A percentile compares a stretch with the other conserved stretches of the same genome.
Evolutionary conservation across 2,113 vertebrate genomes (phyloP).

Genomic region (Leptodactylus fuscus): DNA sequence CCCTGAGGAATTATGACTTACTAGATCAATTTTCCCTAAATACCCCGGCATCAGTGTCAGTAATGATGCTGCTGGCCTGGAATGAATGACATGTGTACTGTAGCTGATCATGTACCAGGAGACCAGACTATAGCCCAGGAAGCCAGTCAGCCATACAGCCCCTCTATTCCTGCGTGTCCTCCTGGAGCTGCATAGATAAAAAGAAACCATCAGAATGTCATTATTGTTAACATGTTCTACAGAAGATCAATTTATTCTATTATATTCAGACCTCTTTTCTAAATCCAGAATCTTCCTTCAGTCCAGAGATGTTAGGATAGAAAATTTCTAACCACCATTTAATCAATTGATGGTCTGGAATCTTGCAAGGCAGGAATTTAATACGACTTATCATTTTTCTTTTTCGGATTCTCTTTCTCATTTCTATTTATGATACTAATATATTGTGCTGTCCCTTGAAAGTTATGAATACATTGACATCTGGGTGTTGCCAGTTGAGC

Average conservation of each 20-base stretch:
- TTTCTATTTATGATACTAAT: too few relatives aligned
- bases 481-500: too few relatives aligned
- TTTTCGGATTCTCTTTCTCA: too few relatives aligned
- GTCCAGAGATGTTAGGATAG: not conserved
- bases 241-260: not conserved
- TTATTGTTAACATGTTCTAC: not conserved
- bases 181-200: not conserved
- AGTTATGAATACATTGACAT: too few relatives aligned
- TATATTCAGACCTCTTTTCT: not conserved
- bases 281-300: not conserved
- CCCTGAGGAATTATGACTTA: not conserved
- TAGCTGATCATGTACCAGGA: constrained; percentile 12
- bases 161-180: not conserved
- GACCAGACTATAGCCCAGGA: not conserved
- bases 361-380: too few relatives aligned
- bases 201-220: not conserved
- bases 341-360: not conserved
- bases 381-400: too few relatives aligned
- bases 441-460: too few relatives aligned
- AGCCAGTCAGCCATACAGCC: not conserved
- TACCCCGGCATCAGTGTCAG: not conserved
- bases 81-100: constrained; percentile 21
- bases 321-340: not conserved
- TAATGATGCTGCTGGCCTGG: not conserved
- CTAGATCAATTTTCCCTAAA: constrained; percentile 8